Percentiles rank a stretch among this genome's conserved stretches.
Evolutionary conservation across 2,113 vertebrate species (phyloP).

Genomic region (Phrynosoma platyrhinos): DNA sequence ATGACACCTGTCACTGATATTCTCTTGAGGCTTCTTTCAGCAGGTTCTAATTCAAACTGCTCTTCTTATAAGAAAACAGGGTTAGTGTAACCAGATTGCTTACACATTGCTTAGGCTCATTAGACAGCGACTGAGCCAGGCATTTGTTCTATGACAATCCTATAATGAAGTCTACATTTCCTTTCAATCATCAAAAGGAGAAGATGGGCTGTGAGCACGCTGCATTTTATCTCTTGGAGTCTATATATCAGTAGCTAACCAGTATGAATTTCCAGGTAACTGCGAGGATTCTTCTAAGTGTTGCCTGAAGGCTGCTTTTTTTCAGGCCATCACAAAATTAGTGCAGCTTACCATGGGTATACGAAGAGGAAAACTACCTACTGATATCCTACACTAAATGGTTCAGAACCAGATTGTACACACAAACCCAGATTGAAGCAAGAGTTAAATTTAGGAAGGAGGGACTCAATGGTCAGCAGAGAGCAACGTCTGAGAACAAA

Average conservation of each 20-base stretch:
- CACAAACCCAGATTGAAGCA: not conserved
- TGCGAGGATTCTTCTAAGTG: not conserved
- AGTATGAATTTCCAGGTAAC: not conserved
- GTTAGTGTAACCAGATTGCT: not conserved
- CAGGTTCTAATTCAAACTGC: conserved; percentile 33
- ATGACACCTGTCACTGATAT: not conserved
- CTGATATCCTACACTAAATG: not conserved
- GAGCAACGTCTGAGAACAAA: not conserved
- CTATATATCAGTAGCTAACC: too few relatives aligned
- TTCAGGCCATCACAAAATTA: not conserved
- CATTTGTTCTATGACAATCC: not conserved
- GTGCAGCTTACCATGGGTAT: not conserved
- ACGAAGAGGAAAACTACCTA: not conserved
- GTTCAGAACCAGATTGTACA: not conserved
- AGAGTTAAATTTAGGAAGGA: not conserved
- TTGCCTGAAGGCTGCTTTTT: not conserved
- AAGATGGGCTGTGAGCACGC: not conserved
- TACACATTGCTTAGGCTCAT: not conserved
- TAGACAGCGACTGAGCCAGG: not conserved
- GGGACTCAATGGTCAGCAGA: not conserved
- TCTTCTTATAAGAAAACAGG: conserved; percentile 26
- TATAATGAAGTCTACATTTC: not conserved
- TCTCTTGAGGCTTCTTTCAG: not conserved
- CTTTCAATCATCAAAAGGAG: not conserved
- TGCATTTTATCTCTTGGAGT: not conserved